These are phyloP conservation scores for Luehdorfia chinensis DNA, from an alignment of 1,140 invertebrate genomes.

Conservation along the genomic window DNA sequence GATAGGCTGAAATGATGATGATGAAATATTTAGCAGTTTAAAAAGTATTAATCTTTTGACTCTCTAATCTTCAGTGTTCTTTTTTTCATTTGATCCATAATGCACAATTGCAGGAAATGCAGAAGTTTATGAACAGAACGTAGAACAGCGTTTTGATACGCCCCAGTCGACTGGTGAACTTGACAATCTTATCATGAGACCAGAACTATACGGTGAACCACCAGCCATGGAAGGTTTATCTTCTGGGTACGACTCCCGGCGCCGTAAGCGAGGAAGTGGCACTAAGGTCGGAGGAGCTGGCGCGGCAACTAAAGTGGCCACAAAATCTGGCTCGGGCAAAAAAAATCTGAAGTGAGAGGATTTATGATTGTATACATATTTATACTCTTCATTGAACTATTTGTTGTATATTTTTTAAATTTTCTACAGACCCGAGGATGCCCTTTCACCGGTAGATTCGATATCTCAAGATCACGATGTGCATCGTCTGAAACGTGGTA, in stretches of 20 bases:
- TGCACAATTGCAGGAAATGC: constrained; percentile 54
- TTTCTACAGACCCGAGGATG: constrained; percentile 43
- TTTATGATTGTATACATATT: not conserved
- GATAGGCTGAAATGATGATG: too few relatives aligned
- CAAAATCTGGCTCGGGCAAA: constrained; percentile 64
- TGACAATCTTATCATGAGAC: constrained; percentile 71
- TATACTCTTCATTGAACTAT: not conserved
- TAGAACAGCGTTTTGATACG: constrained; percentile 58
- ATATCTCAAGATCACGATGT: constrained; percentile 50
- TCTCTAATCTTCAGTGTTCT: too few relatives aligned
- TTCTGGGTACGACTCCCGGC: constrained; percentile 48
- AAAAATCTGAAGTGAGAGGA: constrained; percentile 61
- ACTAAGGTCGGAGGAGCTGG: constrained; percentile 66
- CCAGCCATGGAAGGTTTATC: constrained; percentile 66
- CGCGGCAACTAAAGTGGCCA: constrained; percentile 67
- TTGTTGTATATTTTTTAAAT: constrained; percentile 1
- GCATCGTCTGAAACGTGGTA: constrained; percentile 61
- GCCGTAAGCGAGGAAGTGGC: constrained; percentile 64
- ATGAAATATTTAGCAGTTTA: too few relatives aligned
- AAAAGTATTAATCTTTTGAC: too few relatives aligned
- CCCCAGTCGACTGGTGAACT: constrained; percentile 59
- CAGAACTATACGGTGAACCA: constrained; percentile 71
- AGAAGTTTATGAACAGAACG: constrained; percentile 60
- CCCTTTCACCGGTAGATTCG: constrained; percentile 49
- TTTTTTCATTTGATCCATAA: too few relatives aligned